Evolutionary conservation across 1,140 invertebrate species (phyloP), one percentile per base, ranked within the genome.

Genomic region (Pteromalus puparum): DNA sequence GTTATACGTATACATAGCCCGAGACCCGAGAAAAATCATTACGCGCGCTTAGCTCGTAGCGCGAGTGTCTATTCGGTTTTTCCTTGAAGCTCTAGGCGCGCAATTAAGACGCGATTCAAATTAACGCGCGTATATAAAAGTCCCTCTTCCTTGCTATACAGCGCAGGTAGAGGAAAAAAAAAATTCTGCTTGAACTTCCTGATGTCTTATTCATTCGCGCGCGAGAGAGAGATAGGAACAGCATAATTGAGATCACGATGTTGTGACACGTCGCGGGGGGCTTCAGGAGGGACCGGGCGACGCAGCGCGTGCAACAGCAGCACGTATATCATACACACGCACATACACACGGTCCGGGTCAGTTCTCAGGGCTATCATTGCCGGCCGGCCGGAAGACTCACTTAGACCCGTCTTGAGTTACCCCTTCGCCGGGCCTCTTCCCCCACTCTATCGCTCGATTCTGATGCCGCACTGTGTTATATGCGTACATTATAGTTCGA

Each of bases 341-440:
- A 68, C 21, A 30, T 34, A 6, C 30, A 72, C 9, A 61, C 34
- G 28, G 28, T 89, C 89, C 91, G 91, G 90, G 89, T 91, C 90
- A 92, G 91, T 93, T 93, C 92, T 93, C 92, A 93, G 92, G 92
- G 90, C 92, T 93, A 93, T 93, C 92, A 93, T 93, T 92, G 92
- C 90, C 89, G 90, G 87, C 82, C 90, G 90, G 90, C 92, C 92
- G 92, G 92, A 93, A 93, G 92, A 92, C 91, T 93, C 92, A 93
- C 92, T 93, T 93, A 92, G 92, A 90, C 91, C 89, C 92, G 92
- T 93, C 92, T 93, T 93, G 90, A 92, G 92, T 93, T 93, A 92
- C 92, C 90, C 91, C 92, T 89, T 89, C 89, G 88, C 85, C 87
- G 70, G 6, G 6, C 26, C 53, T 61, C 70, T 15, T n/a, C 21